A percentile compares a stretch with the other conserved stretches of the same genome.
Evolutionary conservation across 1,140 invertebrate species (phyloP).

Genomic region (Arctopsyche grandis): DNA sequence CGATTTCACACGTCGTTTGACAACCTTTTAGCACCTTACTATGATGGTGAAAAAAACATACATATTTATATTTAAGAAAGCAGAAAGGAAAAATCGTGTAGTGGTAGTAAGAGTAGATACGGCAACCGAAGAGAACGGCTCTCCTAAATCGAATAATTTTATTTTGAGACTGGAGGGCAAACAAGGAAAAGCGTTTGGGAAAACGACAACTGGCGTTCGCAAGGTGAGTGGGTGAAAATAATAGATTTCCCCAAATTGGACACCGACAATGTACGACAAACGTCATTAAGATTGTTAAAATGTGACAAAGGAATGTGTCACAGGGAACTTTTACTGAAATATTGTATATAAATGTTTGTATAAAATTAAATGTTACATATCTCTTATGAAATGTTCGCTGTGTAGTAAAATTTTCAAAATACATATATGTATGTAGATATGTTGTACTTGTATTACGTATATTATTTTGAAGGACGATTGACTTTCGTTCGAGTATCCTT

Average conservation of each 20-base stretch:
- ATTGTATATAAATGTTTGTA: too few relatives aligned
- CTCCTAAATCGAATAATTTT: slow-evolving; percentile 14
- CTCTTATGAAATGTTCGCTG: too few relatives aligned
- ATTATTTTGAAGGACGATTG: too few relatives aligned
- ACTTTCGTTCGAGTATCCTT: not conserved
- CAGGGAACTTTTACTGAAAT: too few relatives aligned
- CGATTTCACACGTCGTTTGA: slow-evolving; percentile 42
- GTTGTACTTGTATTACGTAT: too few relatives aligned
- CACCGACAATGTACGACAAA: too few relatives aligned
- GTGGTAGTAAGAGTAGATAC: not conserved
- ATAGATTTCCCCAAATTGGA: not conserved
- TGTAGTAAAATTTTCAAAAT: too few relatives aligned
- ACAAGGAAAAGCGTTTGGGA: slow-evolving; percentile 22
- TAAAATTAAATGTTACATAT: too few relatives aligned
- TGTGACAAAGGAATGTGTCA: not conserved
- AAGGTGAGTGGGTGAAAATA: slow-evolving; percentile 3
- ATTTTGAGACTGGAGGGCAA: slow-evolving; percentile 29
- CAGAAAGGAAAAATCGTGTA: not conserved
- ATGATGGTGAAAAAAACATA: not conserved
- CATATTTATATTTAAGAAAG: slow-evolving; percentile 10
- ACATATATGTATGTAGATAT: too few relatives aligned
- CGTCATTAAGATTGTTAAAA: not conserved
- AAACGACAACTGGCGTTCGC: slow-evolving; percentile 15
- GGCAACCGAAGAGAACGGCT: not conserved
- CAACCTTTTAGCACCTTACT: slow-evolving; percentile 33